Evolutionary conservation across 1,140 invertebrate genomes (phyloP), one percentile per base, ranked within the genome.

Genomic region (Heterodera carotae): DNA sequence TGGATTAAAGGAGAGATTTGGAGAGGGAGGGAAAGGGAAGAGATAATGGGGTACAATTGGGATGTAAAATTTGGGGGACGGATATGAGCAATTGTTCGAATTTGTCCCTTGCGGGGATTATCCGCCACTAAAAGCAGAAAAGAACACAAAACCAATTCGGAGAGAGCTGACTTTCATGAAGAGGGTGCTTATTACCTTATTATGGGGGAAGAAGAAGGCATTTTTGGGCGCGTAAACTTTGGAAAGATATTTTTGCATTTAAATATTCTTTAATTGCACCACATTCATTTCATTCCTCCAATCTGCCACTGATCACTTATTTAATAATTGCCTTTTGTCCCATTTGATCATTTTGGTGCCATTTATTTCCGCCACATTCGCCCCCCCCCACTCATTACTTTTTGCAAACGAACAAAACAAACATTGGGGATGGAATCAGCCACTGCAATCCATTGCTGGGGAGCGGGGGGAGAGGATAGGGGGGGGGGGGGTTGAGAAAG

Each of bases 341-440:
- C 62, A 66, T 66, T 53, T 22, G 15, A 22, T 53, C 48, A 53
- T 53, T 53, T 53, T 53, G 48, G 48, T 53, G 48, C 62, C 62
- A 66, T 66, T 62, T 66, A 66, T 66, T 66, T 66, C 62, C 62
- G 62, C 62, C 62, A 66, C 27, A 27, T 66, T 66, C 62, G 27
- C 27, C 27, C 48, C n/a, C n/a, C n/a, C n/a, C n/a, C n/a, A n/a
- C n/a, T n/a, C 48, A 53, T 53, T 53, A 22, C 6, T 53, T 53
- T 43, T 53, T 66, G 62, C 62, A 29, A 18, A 18, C 27, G 33
- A 66, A 66, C 62, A 66, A 66, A 66, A 53, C 48, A 53, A 53
- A 53, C 48, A 53, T 53, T 53, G 48, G 12, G 48, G 22, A 53
- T 53, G 48, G 48, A 53, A 22, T 15, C 15, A 53, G 4, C 18